A percentile compares a stretch with the other conserved stretches of the same genome.
Conservation (phyloP, 2,113 vertebrate species). For the Labeo rohita region DNA sequence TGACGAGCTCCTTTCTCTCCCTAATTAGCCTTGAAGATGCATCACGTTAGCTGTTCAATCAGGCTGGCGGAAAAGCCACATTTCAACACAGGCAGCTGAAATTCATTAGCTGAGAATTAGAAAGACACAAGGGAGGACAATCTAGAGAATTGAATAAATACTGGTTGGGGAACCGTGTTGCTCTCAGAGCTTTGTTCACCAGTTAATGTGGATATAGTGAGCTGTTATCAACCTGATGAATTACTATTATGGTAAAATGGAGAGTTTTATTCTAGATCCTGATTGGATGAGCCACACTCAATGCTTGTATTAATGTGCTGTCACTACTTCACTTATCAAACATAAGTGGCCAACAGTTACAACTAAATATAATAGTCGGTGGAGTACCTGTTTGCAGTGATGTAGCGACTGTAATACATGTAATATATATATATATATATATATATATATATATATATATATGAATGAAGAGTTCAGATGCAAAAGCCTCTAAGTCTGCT, state of each 20-base stretch:
- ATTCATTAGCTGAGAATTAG: slow-evolving; percentile 50
- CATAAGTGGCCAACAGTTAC: not conserved
- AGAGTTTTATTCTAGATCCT: not conserved
- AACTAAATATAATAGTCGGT: not conserved
- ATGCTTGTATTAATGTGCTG: not conserved
- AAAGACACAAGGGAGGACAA: slow-evolving; percentile 37
- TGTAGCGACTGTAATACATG: too few relatives aligned
- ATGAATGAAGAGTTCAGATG: too few relatives aligned
- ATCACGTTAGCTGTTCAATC: slow-evolving; percentile 52
- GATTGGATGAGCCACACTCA: not conserved
- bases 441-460: too few relatives aligned
- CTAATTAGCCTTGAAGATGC: slow-evolving; percentile 55
- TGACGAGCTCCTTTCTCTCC: slow-evolving; percentile 43
- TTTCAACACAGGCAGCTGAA: slow-evolving; percentile 51
- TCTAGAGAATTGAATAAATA: not conserved
- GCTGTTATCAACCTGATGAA: not conserved
- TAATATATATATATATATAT: too few relatives aligned
- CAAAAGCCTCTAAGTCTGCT: too few relatives aligned
- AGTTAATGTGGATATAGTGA: not conserved
- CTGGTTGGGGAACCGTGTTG: slow-evolving; percentile 20
- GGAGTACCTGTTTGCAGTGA: too few relatives aligned
- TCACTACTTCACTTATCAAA: not conserved
- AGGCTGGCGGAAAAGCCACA: slow-evolving; percentile 50
- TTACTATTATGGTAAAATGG: not conserved
- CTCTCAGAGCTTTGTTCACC: not conserved